Base-by-base conservation (phyloP, 35 echinoderm and acorn worm species). In the Lytechinus variegatus region DNA sequence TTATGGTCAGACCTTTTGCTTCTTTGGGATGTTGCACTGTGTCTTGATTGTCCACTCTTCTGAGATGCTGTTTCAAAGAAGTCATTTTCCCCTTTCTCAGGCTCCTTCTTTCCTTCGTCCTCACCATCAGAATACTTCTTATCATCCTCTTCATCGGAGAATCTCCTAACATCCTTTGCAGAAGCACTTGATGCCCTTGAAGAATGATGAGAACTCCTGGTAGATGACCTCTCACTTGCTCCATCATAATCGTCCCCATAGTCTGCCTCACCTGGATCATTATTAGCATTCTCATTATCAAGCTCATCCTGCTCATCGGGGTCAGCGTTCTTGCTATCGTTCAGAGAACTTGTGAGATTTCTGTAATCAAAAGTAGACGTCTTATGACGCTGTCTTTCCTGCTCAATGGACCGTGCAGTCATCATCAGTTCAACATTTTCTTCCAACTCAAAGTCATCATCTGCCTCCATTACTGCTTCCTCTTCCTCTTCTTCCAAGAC, bases 331-430 rank as follows among this genome's bases (percentile, higher is more conserved):
- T 98, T 95, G 95, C 96, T 99, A 28, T 56, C 54, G 54, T 99
- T 99, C n/a, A 29, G 53, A 27, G 94, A 86, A 54, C 53, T 14
- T 19, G 91, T 14, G 14, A 92, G 19, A 24, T 87, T 90, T 8
- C 98, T 94, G 94, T 99, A 99, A 87, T 99, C 98, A 94, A 99
- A 99, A 8, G 96, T 92, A 54, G 96, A 95, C 14, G 8, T 96
- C 5, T 55, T 86, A 56, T 99, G 98, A 53, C 98, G 56, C 54
- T 96, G 56, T 53, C 86, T 96, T 52, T 96, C 95, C 12, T 96
- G 87, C 28, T 96, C 92, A 33, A 95, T 79, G 52, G 98, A 96
- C 61, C 98, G 93, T 79, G 95, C 95, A 12, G 96, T 97, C 60
- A 98, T 27, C 89, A 96, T 89, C 24, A 92, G 55, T 58, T 99